Percentiles rank a stretch among this genome's conserved stretches.
phyloP scores from a whole-genome alignment of 2,113 vertebrate genomes.

The Brienomyrus brachyistius region DNA sequence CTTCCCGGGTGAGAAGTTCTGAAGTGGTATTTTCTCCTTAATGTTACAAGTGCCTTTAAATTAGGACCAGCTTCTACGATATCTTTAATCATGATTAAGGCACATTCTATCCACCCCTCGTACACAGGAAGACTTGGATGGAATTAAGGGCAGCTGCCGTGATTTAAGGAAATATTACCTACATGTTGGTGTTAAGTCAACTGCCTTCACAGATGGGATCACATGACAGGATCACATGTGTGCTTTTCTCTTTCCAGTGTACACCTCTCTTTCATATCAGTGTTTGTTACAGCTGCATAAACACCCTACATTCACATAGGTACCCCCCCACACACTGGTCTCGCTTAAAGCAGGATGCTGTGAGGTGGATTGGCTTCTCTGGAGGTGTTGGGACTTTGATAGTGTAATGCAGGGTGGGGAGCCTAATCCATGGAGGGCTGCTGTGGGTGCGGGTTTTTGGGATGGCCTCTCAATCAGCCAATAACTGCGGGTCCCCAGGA shows the following conservation, averaged over 20 bases:
- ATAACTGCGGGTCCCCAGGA: no score
- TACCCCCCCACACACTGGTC: not conserved
- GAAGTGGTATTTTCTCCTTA: not conserved
- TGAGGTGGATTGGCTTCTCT: no score
- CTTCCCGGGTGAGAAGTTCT: not conserved
- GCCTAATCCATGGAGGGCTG: not conserved
- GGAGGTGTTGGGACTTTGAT: not conserved
- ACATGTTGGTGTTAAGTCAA: not conserved
- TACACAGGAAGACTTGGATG: not conserved
- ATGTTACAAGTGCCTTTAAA: not conserved
- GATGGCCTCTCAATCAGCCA: not conserved
- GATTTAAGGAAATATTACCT: not conserved
- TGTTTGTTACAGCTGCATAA: not conserved
- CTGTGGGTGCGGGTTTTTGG: not conserved
- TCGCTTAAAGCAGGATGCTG: not conserved
- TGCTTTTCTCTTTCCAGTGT: not conserved
- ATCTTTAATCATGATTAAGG: not conserved
- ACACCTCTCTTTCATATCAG: not conserved
- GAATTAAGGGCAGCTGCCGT: not conserved
- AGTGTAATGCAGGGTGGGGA: not conserved
- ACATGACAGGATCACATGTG: not conserved
- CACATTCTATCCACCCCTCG: not conserved
- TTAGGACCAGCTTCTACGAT: not conserved
- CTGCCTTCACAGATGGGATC: not conserved
- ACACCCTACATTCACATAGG: not conserved